Base-by-base conservation (phyloP, 2,888 invertebrate species). In the Sesamia inferens region DNA sequence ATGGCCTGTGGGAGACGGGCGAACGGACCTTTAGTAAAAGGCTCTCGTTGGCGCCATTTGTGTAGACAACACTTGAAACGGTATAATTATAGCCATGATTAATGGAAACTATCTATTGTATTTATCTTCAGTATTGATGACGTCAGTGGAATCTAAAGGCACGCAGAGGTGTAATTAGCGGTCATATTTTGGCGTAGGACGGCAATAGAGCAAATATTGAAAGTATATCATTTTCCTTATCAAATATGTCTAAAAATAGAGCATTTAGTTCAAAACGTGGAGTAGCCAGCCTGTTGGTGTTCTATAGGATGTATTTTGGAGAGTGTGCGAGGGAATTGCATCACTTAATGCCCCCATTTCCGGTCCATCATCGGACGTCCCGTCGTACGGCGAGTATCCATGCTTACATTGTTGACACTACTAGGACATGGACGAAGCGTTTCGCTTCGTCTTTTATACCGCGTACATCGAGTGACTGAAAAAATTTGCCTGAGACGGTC, bases 121-220 rank as follows among this genome's bases (percentile, higher is more conserved):
- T 13, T 47, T 14, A 44, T 58, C 14, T 58, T 19, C 5, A 31
- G 8, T 11, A 44, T 51, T 69, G 74, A 68, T 74, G 70, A 59
- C 78, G 58, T 78, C 74, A 69, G 19, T 51, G n/a, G 22, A 10
- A 39, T 68, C 14, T 39, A 39, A 39, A 42, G 78, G 78, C 31
- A 44, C 51, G 58, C 58, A 5, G 5, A 31, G 19, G 58, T 42
- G 47, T 71, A 70, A 70, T 77, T 68, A 61, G 68, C 5, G 42
- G 24, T 8, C 42, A 67, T 42, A 13, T n/a, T 67, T 77, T 42
- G 42, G 0, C 11, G 48, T 51, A 58, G 19, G 22, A 22, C 24
- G 68, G 19, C 19, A 19, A 13, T 22, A 44, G 22, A 14, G 24
- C 69, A 48, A 76, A 57, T 74, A 57, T 57, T 66, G 14, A 22